These are phyloP conservation scores for Podotricha telesiphe DNA, from an alignment of 2,888 invertebrate species.

Conservation along the genomic window DNA sequence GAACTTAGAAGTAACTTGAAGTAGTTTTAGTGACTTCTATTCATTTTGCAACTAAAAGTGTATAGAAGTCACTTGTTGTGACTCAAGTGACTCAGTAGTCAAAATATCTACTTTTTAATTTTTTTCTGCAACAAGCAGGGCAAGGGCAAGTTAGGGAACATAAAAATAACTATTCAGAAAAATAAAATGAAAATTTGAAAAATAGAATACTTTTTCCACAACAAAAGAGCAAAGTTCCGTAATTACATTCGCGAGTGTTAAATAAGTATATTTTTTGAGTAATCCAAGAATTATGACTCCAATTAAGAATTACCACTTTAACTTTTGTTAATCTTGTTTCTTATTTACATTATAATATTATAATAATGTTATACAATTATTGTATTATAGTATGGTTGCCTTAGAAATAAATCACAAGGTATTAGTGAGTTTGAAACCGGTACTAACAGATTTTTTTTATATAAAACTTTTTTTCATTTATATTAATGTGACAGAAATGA, in stretches of 20 bases:
- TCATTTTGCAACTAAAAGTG: no score
- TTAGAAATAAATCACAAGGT: no score
- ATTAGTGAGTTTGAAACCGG: no score
- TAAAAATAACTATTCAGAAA: neutral
- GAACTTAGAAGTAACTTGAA: no score
- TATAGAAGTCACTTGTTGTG: no score
- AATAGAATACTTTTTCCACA: neutral
- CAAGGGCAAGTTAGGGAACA: neutral
- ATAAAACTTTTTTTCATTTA: no score
- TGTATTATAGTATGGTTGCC: neutral
- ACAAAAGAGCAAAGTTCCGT: constrained; percentile 5
- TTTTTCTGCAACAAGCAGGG: no score
- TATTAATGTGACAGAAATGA: no score
- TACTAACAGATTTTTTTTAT: no score
- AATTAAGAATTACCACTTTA: constrained; percentile 21
- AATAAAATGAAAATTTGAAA: neutral
- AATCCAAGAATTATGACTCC: constrained; percentile 21
- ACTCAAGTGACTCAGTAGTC: no score
- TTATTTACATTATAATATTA: constrained; percentile 10
- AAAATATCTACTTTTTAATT: no score
- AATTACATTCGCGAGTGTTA: constrained; percentile 20
- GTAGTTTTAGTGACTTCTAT: no score
- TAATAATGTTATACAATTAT: constrained; percentile 4
- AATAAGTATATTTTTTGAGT: constrained; percentile 20
- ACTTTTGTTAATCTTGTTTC: constrained; percentile 22